Evolutionary conservation across 37 sponge, comb jelly and placozoan species (phyloP).

Genomic region (Crambe crambe): DNA sequence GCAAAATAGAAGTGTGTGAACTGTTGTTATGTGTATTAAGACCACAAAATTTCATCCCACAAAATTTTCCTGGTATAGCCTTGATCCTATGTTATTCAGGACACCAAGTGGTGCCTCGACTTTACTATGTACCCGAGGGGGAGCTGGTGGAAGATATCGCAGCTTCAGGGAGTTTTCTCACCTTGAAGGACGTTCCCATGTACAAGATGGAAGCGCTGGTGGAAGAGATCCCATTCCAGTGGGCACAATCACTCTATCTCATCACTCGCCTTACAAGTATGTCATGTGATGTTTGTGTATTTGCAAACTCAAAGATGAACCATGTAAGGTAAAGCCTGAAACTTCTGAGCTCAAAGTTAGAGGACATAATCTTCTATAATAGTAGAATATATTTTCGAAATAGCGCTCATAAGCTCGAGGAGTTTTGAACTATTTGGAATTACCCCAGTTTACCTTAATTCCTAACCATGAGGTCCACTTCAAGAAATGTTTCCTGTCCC

Average conservation of each 20-base stretch:
- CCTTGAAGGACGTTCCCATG: constrained; percentile 17
- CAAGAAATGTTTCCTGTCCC: too few relatives aligned
- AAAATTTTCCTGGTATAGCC: not conserved
- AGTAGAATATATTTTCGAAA: too few relatives aligned
- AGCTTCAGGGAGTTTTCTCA: constrained; percentile 11
- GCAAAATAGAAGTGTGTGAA: too few relatives aligned
- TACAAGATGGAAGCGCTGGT: constrained; percentile 22
- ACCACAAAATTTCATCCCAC: not conserved
- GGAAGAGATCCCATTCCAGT: constrained; percentile 66
- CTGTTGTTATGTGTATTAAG: too few relatives aligned
- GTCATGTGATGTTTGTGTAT: constrained; percentile 6
- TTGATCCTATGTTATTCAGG: constrained; percentile 2
- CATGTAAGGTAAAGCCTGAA: too few relatives aligned
- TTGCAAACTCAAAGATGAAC: too few relatives aligned
- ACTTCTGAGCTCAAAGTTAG: too few relatives aligned
- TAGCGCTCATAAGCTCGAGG: too few relatives aligned
- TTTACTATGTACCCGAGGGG: constrained; percentile 69
- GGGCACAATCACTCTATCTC: constrained; percentile 79
- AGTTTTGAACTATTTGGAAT: too few relatives aligned
- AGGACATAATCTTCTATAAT: too few relatives aligned
- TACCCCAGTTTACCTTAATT: too few relatives aligned
- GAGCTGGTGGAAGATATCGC: constrained; percentile 29
- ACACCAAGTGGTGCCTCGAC: constrained; percentile 38
- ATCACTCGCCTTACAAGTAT: constrained; percentile 64
- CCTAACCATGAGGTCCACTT: too few relatives aligned